These are phyloP conservation scores for Botia almorhae DNA, from an alignment of 2,797 vertebrate genomes.

Conservation along the genomic window DNA sequence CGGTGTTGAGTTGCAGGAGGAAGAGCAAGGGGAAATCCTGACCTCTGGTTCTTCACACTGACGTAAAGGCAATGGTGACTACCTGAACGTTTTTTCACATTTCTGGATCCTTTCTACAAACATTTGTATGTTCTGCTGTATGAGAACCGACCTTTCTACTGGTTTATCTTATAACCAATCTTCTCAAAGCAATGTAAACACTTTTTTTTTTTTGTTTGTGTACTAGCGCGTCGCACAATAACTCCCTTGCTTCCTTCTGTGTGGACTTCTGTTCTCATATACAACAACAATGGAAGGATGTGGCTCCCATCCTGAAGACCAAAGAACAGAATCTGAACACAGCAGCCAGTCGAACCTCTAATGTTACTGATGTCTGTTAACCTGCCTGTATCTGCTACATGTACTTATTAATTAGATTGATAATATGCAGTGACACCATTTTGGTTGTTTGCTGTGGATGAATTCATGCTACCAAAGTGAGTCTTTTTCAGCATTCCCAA, in stretches of 20 bases:
- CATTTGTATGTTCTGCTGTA: neutral
- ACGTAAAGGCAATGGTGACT: constrained; percentile 6
- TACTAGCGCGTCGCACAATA: constrained; percentile 43
- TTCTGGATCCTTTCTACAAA: neutral
- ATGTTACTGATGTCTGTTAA: neutral
- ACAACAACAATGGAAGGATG: constrained; percentile 78
- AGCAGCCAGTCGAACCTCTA: neutral
- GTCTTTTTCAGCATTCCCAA: neutral
- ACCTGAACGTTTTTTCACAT: constrained; percentile 1
- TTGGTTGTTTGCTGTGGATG: neutral
- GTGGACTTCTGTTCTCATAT: constrained; percentile 41
- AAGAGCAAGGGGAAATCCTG: constrained; percentile 59
- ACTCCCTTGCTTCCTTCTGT: constrained; percentile 40
- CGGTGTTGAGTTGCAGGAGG: constrained; percentile 21
- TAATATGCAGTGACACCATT: neutral
- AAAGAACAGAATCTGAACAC: neutral
- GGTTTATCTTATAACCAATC: neutral
- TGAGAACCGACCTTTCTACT: neutral
- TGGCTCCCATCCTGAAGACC: constrained; percentile 58
- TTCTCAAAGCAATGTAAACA: neutral
- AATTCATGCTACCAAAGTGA: neutral
- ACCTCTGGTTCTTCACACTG: constrained; percentile 20
- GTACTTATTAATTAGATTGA: neutral
- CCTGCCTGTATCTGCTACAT: neutral
- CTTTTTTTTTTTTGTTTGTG: constrained; percentile 44